Evolutionary conservation across 2,888 invertebrate genomes (phyloP).

Genomic region (Thymelicus acteon): DNA sequence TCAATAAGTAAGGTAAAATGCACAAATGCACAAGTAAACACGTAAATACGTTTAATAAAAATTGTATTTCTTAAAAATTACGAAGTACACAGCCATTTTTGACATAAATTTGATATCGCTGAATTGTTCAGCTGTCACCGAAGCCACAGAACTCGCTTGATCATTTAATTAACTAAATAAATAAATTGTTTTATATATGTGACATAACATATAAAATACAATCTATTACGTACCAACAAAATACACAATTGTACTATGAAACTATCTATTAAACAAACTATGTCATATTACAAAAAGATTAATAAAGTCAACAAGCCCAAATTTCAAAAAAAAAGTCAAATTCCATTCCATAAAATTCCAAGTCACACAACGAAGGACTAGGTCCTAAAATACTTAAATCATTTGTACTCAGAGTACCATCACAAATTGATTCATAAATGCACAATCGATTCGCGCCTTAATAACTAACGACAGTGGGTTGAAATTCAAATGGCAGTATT

Average conservation of each 20-base stretch:
- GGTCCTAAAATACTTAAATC: constrained; percentile 59
- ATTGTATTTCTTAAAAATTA: constrained; percentile 64
- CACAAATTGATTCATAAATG: constrained; percentile 56
- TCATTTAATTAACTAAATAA: constrained; percentile 22
- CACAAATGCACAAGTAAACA: constrained; percentile 1
- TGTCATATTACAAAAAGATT: constrained; percentile 14
- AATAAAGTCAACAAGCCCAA: constrained; percentile 24
- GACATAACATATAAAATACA: constrained; percentile 28
- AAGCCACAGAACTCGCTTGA: constrained; percentile 24
- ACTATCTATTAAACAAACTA: not conserved
- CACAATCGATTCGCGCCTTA: constrained; percentile 51
- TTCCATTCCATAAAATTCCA: constrained; percentile 26
- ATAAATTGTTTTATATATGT: constrained; percentile 30
- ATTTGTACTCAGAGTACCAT: constrained; percentile 74
- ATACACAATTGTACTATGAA: constrained; percentile 37
- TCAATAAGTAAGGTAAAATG: no score
- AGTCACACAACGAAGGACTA: constrained; percentile 49
- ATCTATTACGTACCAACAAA: constrained; percentile 38
- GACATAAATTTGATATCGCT: constrained; percentile 46
- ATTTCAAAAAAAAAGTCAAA: constrained; percentile 14
- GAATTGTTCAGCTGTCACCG: constrained; percentile 28
- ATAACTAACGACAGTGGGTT: constrained; percentile 41
- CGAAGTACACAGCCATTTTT: constrained; percentile 82
- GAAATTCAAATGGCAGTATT: constrained; percentile 41
- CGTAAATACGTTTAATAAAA: constrained; percentile 16